phyloP scores from a whole-genome alignment of 2,888 invertebrate genomes.

The Trissoscelio sp. region DNA sequence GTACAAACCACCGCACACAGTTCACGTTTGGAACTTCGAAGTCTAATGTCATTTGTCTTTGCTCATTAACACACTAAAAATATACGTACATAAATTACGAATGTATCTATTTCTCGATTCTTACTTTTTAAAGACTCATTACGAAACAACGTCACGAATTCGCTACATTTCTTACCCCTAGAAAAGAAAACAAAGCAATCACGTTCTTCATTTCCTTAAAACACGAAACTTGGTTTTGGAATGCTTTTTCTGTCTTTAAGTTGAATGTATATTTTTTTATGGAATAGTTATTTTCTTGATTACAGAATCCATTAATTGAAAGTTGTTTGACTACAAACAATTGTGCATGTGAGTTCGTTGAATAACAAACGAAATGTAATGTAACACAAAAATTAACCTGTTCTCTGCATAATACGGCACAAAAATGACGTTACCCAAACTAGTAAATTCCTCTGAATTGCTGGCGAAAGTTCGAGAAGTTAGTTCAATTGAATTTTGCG shows the following conservation, averaged over 20 bases:
- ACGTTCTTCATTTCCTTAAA: slow-evolving; percentile 2
- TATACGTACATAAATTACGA: background rate
- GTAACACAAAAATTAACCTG: slow-evolving; percentile 22
- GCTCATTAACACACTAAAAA: slow-evolving; percentile 21
- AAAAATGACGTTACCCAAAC: slow-evolving; percentile 56
- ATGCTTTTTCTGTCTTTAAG: too few species aligned
- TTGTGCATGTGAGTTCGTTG: background rate
- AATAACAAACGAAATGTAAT: background rate
- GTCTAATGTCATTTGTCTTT: slow-evolving; percentile 19
- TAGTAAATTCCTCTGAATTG: slow-evolving; percentile 56
- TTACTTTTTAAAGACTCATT: background rate
- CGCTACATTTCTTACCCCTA: background rate
- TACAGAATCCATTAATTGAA: too few species aligned
- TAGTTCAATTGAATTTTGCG: slow-evolving; percentile 64
- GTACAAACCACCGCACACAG: slow-evolving; percentile 19
- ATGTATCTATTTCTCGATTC: background rate
- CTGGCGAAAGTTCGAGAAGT: slow-evolving; percentile 56
- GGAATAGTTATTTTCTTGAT: too few species aligned
- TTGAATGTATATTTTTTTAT: too few species aligned
- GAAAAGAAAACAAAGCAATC: slow-evolving; percentile 29
- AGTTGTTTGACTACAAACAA: too few species aligned
- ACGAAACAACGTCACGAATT: background rate
- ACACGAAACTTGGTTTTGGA: background rate
- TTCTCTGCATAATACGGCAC: slow-evolving; percentile 27
- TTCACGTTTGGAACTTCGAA: slow-evolving; percentile 10